Evolutionary conservation across 2,113 vertebrate genomes (phyloP), one percentile per base, ranked within the genome.

Genomic region (Gymnogyps californianus): DNA sequence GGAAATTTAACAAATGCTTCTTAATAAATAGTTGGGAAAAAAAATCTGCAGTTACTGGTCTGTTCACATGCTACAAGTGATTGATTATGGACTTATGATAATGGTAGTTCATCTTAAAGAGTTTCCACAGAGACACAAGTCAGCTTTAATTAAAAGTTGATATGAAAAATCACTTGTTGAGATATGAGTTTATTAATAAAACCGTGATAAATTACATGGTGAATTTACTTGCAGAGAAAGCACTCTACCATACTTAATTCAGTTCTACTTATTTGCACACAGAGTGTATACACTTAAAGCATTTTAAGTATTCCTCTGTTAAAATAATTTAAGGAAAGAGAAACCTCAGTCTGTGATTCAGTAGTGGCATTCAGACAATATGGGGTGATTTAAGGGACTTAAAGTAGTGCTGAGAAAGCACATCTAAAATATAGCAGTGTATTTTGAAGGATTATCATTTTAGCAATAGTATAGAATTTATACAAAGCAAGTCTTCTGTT

Each of bases 81-180:
- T 90, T 91, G 87, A 94, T 89, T 92, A 91, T 88, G 66, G 87
- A 59, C 11, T 57, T 77, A 85, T 12, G 46, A 74, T 70, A 88
- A 95, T 47, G n/a, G 58, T 29, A 65, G 84, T 16, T 93, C 42
- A 72, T 89, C 78, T 69, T 31, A 66, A 66, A 77, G 54, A 80
- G 54, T 58, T 91, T 88, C 84, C 51, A 91, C 0, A 0, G 78
- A 72, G 84, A 87, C 47, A 80, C n/a, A 88, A 94, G 90, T 80
- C 66, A 89, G 62, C 49, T 90, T 80, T 89, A 92, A 95, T 95
- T 94, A 91, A 93, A 96, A 76, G 16, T 89, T 62, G 6, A 76
- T 87, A 92, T 79, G 89, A 96, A 96, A 97, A 97, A 90, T 80
- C 78, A 85, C 87, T 91, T 49, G 36, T 44, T 87, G 84, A 93